A percentile compares a stretch with the other conserved stretches of the same genome.
Conservation (phyloP, 2,888 invertebrate genomes). For the Plebejus argus region DNA sequence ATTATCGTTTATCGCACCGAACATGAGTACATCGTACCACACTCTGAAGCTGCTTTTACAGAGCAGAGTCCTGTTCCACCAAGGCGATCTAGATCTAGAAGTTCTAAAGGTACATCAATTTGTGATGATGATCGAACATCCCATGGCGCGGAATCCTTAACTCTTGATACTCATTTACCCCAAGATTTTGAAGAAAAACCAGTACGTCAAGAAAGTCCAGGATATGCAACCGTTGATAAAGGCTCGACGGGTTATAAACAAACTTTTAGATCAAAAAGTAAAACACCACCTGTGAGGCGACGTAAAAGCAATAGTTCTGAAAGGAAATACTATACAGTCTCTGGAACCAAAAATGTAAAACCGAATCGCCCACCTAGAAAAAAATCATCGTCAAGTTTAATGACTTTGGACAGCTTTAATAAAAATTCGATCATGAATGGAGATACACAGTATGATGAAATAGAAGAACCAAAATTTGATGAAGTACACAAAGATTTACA, state of each 20-base stretch:
- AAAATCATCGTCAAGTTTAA: conserved; percentile 79
- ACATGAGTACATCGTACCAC: conserved; percentile 84
- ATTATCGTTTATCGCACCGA: conserved; percentile 84
- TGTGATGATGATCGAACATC: conserved; percentile 87
- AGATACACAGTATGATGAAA: conserved; percentile 83
- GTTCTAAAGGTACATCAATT: conserved; percentile 77
- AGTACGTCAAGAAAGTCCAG: conserved; percentile 77
- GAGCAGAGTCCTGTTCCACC: conserved; percentile 81
- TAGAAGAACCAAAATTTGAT: conserved; percentile 80
- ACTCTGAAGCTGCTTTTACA: conserved; percentile 73
- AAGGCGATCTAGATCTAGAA: conserved; percentile 78
- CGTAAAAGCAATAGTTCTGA: conserved; percentile 77
- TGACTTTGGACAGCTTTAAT: conserved; percentile 76
- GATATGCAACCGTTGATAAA: conserved; percentile 90
- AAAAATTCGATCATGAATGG: conserved; percentile 60
- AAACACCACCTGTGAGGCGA: conserved; percentile 70
- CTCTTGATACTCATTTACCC: conserved; percentile 71
- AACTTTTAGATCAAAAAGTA: conserved; percentile 77
- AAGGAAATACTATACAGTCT: conserved; percentile 86
- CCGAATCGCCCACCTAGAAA: conserved; percentile 85
- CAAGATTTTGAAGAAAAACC: conserved; percentile 63
- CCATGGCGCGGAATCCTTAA: conserved; percentile 85
- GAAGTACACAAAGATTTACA: conserved; percentile 83
- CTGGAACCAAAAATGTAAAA: conserved; percentile 62
- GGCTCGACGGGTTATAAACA: conserved; percentile 83